Evolutionary conservation across 2,113 vertebrate species (phyloP).

Genomic region (Leptobrachium leishanense): DNA sequence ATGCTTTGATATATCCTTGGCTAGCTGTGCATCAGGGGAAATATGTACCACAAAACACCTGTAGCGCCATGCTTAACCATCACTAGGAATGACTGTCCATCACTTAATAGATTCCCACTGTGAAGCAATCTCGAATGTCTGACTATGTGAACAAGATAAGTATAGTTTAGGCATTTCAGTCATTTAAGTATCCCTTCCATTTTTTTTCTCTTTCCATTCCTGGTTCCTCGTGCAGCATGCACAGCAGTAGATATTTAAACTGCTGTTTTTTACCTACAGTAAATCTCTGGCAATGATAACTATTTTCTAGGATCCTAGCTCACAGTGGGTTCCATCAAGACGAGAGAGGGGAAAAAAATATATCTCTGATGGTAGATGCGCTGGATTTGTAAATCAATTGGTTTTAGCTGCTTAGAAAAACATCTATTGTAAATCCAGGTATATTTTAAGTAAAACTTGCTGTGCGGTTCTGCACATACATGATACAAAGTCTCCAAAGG

Average conservation of each 20-base stretch:
- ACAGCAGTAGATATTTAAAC: constrained; percentile 50
- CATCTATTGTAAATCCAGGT: constrained; percentile 50
- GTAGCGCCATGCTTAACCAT: too few relatives aligned
- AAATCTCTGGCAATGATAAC: constrained; percentile 47
- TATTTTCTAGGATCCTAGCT: constrained; percentile 49
- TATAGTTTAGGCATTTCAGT: constrained; percentile 45
- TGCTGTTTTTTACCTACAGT: constrained; percentile 40
- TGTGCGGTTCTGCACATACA: constrained; percentile 47
- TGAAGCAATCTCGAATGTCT: constrained; percentile 13
- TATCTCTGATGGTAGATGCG: constrained; percentile 23
- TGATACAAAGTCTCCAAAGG: constrained; percentile 18
- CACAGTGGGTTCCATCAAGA: constrained; percentile 49
- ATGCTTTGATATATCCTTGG: too few relatives aligned
- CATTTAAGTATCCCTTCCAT: constrained; percentile 29
- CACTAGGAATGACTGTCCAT: too few relatives aligned
- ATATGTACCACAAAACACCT: too few relatives aligned
- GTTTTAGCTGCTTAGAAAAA: constrained; percentile 44
- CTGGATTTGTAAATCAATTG: constrained; percentile 47
- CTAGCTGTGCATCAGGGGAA: too few relatives aligned
- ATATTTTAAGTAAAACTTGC: constrained; percentile 52
- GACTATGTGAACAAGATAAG: constrained; percentile 42
- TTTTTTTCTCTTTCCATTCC: constrained; percentile 43
- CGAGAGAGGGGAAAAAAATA: constrained; percentile 47
- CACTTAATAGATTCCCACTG: neutral
- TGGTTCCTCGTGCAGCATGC: constrained; percentile 39